Evolutionary conservation across 2,113 vertebrate species (phyloP), one percentile per base, ranked within the genome.

Genomic region (Crotalus horridus): DNA sequence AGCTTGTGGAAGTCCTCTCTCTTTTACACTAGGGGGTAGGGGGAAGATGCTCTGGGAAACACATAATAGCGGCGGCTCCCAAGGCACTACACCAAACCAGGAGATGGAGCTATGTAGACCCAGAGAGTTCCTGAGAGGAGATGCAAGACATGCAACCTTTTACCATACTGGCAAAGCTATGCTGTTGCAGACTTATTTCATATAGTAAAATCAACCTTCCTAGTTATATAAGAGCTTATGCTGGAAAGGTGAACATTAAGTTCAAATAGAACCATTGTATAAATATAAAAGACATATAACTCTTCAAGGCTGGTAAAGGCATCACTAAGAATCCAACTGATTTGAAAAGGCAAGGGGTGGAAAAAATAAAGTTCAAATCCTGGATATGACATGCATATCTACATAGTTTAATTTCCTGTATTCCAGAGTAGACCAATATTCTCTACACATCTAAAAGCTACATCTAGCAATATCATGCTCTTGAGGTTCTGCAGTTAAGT

Each of bases 51-150:
- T 17, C 69, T 74, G 69, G 2, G 2, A 74, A 39, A 74, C 69
- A 74, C 1, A 6, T 6, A 15, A n/a, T 7, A 0, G 6, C 6
- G 6, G 69, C n/a, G 17, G 5, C 1, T n/a, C 3, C 61, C 26
- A 61, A 61, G 59, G 12, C 64, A 15, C 29, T n/a, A 69, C 11
- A 69, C 61, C 61, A 74, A 74, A 74, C n/a, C n/a, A 74, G 69
- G 69, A 74, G 15, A 33, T 74, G n/a, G 15, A 39, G 2, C n/a
- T 39, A 74, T 74, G 69, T 20, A 20, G n/a, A 74, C n/a, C 69
- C n/a, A 15, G 69, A 33, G n/a, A 39, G n/a, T 0, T 74, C 13
- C 69, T 74, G 69, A 39, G 69, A 69, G 64, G 29, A 69, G 4
- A 29, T 17, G 0, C 12, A 69, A 69, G 12, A 6, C 29, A 12